Percentiles rank a stretch among this genome's conserved stretches.
Evolutionary conservation across 2,113 vertebrate genomes (phyloP).

Genomic region (Heterotilapia buettikoferi): DNA sequence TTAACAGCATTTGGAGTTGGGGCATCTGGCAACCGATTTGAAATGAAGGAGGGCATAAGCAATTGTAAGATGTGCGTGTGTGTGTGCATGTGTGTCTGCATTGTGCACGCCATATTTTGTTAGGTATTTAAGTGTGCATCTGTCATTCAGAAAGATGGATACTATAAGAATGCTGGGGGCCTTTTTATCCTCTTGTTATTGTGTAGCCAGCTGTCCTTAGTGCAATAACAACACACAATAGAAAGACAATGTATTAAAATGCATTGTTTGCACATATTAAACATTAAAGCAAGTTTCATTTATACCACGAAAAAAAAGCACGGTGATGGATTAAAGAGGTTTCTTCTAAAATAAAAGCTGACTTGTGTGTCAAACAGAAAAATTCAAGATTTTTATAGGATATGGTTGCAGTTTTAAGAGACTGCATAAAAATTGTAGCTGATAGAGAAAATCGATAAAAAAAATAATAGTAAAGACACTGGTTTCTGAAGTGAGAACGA

Average conservation of each 20-base stretch:
- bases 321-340: not conserved
- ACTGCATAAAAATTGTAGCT: not conserved
- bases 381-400: not conserved
- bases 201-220: conserved; percentile 43
- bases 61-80: conserved; percentile 6
- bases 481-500: not conserved
- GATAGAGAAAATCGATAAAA: not conserved
- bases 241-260: not conserved
- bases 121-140: not conserved
- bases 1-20: conserved; percentile 63
- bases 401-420: not conserved
- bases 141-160: not conserved
- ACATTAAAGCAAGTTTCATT: not conserved
- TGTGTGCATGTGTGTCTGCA: not conserved
- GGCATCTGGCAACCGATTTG: conserved; percentile 62
- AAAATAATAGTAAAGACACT: not conserved
- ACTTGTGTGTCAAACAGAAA: not conserved
- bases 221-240: not conserved
- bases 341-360: not conserved
- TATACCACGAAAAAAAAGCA: not conserved
- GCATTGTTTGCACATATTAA: not conserved
- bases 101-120: not conserved
- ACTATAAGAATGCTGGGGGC: conserved; percentile 10
- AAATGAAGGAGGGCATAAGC: conserved; percentile 35
- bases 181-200: conserved; percentile 51